Evolutionary conservation across 1,140 invertebrate genomes (phyloP).

Genomic region (Araneus ventricosus): DNA sequence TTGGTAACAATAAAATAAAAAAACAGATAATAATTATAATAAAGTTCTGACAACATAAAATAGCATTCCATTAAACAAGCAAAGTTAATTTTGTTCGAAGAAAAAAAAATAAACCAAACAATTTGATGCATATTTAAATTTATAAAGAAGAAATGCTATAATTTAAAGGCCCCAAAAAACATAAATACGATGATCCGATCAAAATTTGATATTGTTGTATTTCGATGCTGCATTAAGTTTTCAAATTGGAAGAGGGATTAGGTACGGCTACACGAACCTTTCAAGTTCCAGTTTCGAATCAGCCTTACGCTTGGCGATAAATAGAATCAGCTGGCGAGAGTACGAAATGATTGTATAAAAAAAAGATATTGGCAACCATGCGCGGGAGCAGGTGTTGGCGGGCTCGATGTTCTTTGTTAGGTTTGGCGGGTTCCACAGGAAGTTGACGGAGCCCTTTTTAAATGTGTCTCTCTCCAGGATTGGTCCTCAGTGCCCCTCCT

Average conservation of each 20-base stretch:
- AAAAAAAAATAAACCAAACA: no score
- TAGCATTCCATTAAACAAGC: no score
- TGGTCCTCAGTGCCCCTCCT: slow-evolving; percentile 67
- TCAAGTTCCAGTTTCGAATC: slow-evolving; percentile 27
- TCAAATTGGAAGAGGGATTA: neutral
- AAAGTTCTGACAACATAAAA: no score
- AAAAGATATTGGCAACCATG: slow-evolving; percentile 62
- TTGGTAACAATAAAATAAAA: no score
- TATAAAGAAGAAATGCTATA: no score
- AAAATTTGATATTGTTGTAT: no score
- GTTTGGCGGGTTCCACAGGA: slow-evolving; percentile 74
- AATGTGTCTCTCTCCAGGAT: slow-evolving; percentile 65
- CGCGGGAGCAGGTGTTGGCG: slow-evolving; percentile 75
- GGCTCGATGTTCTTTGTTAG: slow-evolving; percentile 64
- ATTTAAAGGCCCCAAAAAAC: no score
- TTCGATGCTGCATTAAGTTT: neutral
- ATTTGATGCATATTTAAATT: no score
- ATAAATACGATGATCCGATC: no score
- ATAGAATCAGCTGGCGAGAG: neutral
- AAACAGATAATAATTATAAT: no score
- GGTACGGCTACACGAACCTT: neutral
- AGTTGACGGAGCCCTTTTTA: slow-evolving; percentile 64
- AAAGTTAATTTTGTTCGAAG: no score
- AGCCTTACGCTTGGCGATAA: slow-evolving; percentile 16
- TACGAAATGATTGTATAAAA: neutral